Percentiles rank a stretch among this genome's conserved stretches.
phyloP scores from a whole-genome alignment of 2,797 vertebrate genomes.

The Dermochelys coriacea region DNA sequence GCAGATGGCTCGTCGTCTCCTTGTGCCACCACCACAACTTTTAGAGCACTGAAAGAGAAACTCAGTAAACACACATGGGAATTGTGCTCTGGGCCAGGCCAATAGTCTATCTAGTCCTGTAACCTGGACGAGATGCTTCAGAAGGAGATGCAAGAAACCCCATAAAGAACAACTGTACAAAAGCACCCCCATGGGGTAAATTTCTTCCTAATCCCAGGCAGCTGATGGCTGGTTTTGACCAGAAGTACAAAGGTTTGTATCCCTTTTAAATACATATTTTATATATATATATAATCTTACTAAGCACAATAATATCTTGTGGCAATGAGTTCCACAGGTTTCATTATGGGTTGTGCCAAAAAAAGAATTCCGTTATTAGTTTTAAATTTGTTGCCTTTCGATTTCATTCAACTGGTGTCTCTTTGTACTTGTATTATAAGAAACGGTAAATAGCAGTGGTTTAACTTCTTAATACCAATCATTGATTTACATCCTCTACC shows the following conservation, averaged over 20 bases:
- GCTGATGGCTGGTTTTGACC: neutral
- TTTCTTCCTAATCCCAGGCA: neutral
- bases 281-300: neutral
- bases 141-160: neutral
- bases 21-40: conserved; percentile 92
- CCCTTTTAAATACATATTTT: too few species aligned
- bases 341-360: neutral
- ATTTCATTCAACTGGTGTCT: neutral
- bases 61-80: neutral
- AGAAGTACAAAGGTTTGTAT: neutral
- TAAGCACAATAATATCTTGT: neutral
- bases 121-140: neutral
- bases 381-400: neutral
- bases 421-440: neutral
- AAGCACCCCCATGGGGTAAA: neutral
- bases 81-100: accelerated
- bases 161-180: neutral
- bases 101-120: neutral
- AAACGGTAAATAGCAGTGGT: neutral
- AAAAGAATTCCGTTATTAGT: neutral
- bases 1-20: conserved; percentile 89
- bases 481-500: neutral
- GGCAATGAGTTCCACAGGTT: conserved; percentile 31
- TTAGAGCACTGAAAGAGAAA: conserved; percentile 89
- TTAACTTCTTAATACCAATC: neutral